Percentiles rank a stretch among this genome's conserved stretches.
Conservation (phyloP, 1,140 invertebrate species). For the Heliconius congener region DNA sequence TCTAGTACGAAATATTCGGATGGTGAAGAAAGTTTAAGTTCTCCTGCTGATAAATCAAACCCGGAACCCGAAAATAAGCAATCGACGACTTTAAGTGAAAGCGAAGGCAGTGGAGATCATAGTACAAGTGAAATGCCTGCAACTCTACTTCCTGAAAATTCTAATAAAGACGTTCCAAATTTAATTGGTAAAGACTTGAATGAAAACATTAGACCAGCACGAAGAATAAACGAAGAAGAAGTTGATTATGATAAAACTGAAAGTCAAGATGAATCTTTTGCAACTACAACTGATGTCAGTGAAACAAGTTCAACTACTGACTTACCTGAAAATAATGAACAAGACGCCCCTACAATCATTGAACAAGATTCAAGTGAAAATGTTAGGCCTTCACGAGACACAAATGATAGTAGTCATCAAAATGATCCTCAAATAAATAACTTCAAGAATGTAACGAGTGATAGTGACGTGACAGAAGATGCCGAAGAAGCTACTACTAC, state of each 20-base stretch:
- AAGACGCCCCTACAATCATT: constrained; percentile 18
- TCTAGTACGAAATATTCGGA: constrained; percentile 29
- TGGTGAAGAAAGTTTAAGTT: constrained; percentile 24
- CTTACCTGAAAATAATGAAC: constrained; percentile 17
- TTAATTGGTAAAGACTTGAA: neutral
- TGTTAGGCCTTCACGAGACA: neutral
- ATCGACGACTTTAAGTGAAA: constrained; percentile 18
- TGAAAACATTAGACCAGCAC: neutral
- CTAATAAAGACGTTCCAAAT: neutral
- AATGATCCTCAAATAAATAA: neutral
- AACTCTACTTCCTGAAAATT: neutral
- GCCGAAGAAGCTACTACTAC: constrained; percentile 13
- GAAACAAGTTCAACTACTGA: neutral
- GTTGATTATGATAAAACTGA: constrained; percentile 1
- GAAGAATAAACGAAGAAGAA: neutral
- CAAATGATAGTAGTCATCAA: neutral
- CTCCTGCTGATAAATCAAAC: neutral
- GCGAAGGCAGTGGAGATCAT: constrained; percentile 13
- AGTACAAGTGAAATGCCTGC: constrained; percentile 4
- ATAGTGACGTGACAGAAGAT: neutral
- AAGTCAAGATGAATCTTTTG: neutral
- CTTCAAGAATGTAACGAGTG: neutral
- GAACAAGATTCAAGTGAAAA: constrained; percentile 10
- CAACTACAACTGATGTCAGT: neutral
- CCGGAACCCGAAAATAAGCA: constrained; percentile 8